Conservation (phyloP, 2,888 invertebrate species). For the Hydraecia micacea region DNA sequence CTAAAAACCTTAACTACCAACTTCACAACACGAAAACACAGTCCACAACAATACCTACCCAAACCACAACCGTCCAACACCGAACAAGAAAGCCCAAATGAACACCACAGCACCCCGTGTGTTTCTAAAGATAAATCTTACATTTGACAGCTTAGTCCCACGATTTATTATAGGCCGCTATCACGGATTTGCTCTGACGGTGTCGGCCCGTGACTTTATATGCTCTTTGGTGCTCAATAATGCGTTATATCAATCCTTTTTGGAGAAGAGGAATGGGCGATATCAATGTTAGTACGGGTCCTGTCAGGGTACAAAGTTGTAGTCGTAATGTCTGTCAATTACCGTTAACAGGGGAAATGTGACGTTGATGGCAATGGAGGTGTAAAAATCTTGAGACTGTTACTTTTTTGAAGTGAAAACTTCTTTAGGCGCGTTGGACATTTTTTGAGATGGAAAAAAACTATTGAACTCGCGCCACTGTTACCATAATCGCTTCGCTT, state of each 20-base stretch:
- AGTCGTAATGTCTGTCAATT: conserved; percentile 17
- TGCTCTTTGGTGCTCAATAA: conserved; percentile 57
- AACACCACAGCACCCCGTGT: conserved; percentile 24
- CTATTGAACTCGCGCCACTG: no score
- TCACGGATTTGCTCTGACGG: conserved; percentile 49
- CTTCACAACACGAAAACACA: conserved; percentile 13
- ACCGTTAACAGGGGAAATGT: background rate
- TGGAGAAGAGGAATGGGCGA: conserved; percentile 21
- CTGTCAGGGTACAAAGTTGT: conserved; percentile 22
- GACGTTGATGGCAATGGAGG: background rate
- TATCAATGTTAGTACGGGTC: conserved; percentile 18
- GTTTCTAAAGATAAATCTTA: conserved; percentile 61
- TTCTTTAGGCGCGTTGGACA: no score
- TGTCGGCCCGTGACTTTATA: conserved; percentile 46
- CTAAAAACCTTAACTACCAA: conserved; percentile 12
- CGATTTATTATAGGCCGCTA: conserved; percentile 63
- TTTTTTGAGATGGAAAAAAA: no score
- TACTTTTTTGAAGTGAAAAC: background rate
- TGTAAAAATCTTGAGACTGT: background rate
- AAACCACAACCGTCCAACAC: conserved; percentile 7
- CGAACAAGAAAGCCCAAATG: conserved; percentile 22
- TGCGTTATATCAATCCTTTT: conserved; percentile 47
- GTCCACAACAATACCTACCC: background rate
- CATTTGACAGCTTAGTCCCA: conserved; percentile 62
- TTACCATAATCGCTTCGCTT: no score